phyloP scores from a whole-genome alignment of 1,140 invertebrate genomes.

The Vanessa atalanta region DNA sequence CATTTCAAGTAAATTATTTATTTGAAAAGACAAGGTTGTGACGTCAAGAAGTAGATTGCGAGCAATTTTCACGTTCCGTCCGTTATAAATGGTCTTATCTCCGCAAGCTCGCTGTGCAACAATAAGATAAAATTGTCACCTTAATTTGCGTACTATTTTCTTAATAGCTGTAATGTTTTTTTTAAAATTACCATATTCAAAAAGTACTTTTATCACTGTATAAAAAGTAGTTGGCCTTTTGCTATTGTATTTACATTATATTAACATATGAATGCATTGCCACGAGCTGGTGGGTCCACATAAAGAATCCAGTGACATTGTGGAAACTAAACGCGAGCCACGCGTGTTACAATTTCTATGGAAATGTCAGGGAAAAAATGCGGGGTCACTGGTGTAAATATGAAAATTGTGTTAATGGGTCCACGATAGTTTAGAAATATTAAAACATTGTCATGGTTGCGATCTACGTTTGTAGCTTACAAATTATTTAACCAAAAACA shows the following conservation, averaged over 20 bases:
- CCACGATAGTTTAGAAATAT: neutral
- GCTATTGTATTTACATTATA: conserved; percentile 8
- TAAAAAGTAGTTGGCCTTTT: conserved; percentile 12
- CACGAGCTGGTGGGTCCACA: neutral
- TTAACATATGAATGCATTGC: conserved; percentile 18
- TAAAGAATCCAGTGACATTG: conserved; percentile 8
- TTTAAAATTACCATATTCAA: no score
- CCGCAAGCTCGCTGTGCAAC: no score
- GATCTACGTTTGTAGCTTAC: neutral
- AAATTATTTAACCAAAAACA: no score
- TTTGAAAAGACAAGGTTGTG: no score
- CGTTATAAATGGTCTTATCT: no score
- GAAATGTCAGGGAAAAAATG: conserved; percentile 5
- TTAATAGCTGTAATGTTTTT: no score
- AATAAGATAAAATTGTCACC: no score
- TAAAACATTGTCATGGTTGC: neutral
- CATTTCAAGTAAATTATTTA: no score
- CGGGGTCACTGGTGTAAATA: conserved; percentile 1
- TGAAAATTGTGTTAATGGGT: neutral
- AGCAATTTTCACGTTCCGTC: no score
- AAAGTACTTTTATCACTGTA: no score
- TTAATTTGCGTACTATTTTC: no score
- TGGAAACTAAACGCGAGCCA: neutral
- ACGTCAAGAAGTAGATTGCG: no score
- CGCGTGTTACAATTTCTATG: conserved; percentile 1